phyloP scores from a whole-genome alignment of 1,140 invertebrate species.

The Homarus americanus region DNA sequence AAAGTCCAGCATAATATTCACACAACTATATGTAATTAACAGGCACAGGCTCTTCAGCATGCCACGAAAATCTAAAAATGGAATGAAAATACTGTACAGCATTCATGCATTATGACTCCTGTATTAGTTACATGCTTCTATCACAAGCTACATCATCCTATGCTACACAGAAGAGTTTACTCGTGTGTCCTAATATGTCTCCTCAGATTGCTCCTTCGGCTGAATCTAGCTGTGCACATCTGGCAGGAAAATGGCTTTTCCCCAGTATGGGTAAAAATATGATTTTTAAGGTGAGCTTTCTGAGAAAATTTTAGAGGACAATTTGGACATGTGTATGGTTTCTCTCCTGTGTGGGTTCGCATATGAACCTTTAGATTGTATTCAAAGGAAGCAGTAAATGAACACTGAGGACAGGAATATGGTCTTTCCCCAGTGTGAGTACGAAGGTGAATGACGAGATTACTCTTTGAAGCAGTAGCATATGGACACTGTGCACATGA shows the following conservation, averaged over 20 bases:
- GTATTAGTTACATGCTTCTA: not conserved
- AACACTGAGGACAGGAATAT: conserved; percentile 46
- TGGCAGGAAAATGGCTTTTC: conserved; percentile 38
- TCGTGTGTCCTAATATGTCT: conserved; percentile 29
- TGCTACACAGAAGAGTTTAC: not conserved
- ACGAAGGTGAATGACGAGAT: conserved; percentile 53
- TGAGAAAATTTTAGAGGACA: conserved; percentile 54
- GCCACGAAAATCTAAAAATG: too few species aligned
- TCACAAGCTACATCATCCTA: not conserved
- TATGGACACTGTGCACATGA: conserved; percentile 53
- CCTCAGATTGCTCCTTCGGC: conserved; percentile 26
- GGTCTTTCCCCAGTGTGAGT: conserved; percentile 65
- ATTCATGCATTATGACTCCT: too few species aligned
- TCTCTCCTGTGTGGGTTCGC: conserved; percentile 67
- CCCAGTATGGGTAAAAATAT: conserved; percentile 33
- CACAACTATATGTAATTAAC: too few species aligned
- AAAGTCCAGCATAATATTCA: too few species aligned
- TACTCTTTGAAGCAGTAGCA: conserved; percentile 51
- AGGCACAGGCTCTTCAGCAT: too few species aligned
- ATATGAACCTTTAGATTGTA: conserved; percentile 58
- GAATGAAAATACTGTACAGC: too few species aligned
- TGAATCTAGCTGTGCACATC: conserved; percentile 22
- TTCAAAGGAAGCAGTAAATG: conserved; percentile 57
- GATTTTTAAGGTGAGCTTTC: conserved; percentile 40
- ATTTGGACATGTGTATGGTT: conserved; percentile 53